Conservation (phyloP, 2,888 invertebrate species). For the Platycheirus albimanus region DNA sequence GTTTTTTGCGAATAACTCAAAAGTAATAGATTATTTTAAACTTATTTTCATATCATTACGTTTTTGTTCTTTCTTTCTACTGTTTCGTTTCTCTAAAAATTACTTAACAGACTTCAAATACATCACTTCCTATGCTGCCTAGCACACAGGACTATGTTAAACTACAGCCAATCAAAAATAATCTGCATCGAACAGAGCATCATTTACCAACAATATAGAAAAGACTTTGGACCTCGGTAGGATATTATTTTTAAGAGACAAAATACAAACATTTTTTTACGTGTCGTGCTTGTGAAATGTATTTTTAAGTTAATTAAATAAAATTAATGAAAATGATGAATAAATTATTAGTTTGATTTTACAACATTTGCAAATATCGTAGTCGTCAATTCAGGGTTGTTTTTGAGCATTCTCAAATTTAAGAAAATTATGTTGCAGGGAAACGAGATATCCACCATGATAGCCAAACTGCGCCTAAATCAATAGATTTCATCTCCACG, state of each 20-base stretch:
- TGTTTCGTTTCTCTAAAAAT: slow-evolving; percentile 20
- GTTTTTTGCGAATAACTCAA: slow-evolving; percentile 60
- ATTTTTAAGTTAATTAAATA: slow-evolving; percentile 8
- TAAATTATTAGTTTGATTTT: too few species aligned
- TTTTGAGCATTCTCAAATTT: too few species aligned
- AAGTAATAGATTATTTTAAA: slow-evolving; percentile 53
- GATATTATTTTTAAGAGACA: slow-evolving; percentile 28
- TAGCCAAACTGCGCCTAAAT: too few species aligned
- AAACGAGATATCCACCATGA: too few species aligned
- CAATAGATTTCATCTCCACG: too few species aligned
- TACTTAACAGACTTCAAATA: slow-evolving; percentile 81
- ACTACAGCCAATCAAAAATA: slow-evolving; percentile 80
- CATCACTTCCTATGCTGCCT: slow-evolving; percentile 82
- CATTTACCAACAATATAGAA: slow-evolving; percentile 82
- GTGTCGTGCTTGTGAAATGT: slow-evolving; percentile 50
- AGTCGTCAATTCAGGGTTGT: too few species aligned
- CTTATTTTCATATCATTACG: slow-evolving; percentile 43
- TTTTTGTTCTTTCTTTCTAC: slow-evolving; percentile 8
- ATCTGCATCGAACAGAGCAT: slow-evolving; percentile 81
- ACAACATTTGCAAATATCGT: too few species aligned
- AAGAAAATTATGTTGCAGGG: too few species aligned
- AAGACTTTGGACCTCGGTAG: slow-evolving; percentile 26
- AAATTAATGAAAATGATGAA: not conserved
- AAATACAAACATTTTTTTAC: slow-evolving; percentile 56
- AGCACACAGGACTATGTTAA: slow-evolving; percentile 80